phyloP scores from a whole-genome alignment of 1,140 invertebrate genomes.

The Telenomus remus region DNA sequence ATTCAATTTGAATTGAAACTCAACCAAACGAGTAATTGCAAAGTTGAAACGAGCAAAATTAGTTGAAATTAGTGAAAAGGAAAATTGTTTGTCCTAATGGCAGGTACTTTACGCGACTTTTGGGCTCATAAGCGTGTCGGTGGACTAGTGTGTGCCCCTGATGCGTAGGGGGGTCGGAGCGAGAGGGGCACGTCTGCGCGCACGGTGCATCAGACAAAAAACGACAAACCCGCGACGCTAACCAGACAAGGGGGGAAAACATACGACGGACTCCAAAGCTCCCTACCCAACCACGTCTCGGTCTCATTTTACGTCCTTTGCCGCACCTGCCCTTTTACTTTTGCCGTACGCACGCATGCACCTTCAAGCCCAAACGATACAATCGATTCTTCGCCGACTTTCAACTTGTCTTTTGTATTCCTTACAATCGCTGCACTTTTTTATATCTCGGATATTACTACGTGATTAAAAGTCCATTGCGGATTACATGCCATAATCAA shows the following conservation, averaged over 20 bases:
- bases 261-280: conserved; percentile 68
- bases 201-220: conserved; percentile 69
- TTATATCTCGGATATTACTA: conserved; percentile 17
- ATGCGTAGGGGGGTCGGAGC: conserved; percentile 23
- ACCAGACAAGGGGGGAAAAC: conserved; percentile 71
- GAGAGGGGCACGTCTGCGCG: conserved; percentile 25
- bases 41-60: not conserved
- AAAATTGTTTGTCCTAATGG: conserved; percentile 3
- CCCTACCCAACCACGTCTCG: conserved; percentile 29
- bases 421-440: conserved; percentile 10
- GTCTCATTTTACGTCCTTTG: conserved; percentile 25
- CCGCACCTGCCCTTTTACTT: conserved; percentile 13
- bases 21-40: no score
- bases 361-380: conserved; percentile 37
- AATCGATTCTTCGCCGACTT: conserved; percentile 36
- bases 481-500: not conserved
- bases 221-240: conserved; percentile 67
- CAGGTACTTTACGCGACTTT: conserved; percentile 24
- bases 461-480: conserved; percentile 16
- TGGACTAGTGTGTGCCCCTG: conserved; percentile 40
- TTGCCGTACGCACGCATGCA: conserved; percentile 23
- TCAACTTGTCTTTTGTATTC: conserved; percentile 35
- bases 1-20: no score
- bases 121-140: conserved; percentile 29
- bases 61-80: not conserved